Evolutionary conservation across 2,888 invertebrate species (phyloP).

Genomic region (Lypha dubia): DNA sequence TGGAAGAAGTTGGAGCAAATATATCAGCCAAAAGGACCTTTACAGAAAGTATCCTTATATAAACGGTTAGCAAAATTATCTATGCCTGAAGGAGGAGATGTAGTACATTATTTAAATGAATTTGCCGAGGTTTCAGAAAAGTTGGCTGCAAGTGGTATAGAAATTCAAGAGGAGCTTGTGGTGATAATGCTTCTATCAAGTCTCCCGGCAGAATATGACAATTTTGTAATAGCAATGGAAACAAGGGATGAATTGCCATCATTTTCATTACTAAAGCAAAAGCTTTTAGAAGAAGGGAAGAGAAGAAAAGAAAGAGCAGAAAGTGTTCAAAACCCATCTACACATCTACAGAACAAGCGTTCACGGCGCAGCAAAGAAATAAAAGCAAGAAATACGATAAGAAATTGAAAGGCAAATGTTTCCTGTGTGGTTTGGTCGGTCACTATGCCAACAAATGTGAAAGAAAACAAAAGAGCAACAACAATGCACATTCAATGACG

Average conservation of each 20-base stretch:
- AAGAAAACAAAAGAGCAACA: neutral
- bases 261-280: no score
- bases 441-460: conserved; percentile 4
- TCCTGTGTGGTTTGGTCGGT: neutral
- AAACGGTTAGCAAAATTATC: no score
- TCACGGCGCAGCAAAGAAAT: neutral
- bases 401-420: conserved; percentile 4
- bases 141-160: conserved; percentile 20
- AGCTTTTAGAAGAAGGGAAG: no score
- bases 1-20: no score
- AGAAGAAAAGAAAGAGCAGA: conserved; percentile 32
- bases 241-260: no score
- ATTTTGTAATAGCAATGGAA: no score
- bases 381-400: neutral
- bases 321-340: conserved; percentile 3
- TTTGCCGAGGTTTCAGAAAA: conserved; percentile 35
- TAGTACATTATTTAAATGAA: conserved; percentile 33
- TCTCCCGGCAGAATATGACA: no score
- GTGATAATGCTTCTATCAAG: conserved; percentile 36
- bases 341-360: conserved; percentile 20
- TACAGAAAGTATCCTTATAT: no score
- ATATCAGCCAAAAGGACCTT: no score
- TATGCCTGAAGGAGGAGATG: no score
- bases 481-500: conserved; percentile 11
- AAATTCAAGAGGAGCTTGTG: conserved; percentile 55